Evolutionary conservation across 2,797 vertebrate species (phyloP).

Genomic region (Trachops cirrhosus): DNA sequence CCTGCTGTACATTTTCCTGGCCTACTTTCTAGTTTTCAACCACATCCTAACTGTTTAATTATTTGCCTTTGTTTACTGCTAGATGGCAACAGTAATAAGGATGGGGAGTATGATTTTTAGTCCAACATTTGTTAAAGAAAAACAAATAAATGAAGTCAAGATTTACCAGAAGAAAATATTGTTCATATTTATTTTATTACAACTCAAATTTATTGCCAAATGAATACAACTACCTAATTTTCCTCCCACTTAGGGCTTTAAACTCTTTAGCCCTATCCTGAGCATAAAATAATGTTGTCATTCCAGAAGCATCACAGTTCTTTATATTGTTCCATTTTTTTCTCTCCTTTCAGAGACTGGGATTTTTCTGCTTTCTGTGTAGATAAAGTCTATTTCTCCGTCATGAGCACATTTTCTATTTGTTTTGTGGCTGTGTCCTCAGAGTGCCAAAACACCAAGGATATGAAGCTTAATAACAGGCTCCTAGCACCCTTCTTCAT

Average conservation of each 20-base stretch:
- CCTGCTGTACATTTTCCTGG: not conserved
- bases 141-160: not conserved
- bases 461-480: not conserved
- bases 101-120: not conserved
- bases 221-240: not conserved
- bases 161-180: not conserved
- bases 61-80: not conserved
- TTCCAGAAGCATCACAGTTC: not conserved
- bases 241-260: not conserved
- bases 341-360: not conserved
- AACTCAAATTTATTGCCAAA: not conserved
- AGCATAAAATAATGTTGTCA: not conserved
- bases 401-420: not conserved
- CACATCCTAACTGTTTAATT: not conserved
- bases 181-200: not conserved
- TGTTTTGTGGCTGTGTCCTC: slow-evolving; percentile 19
- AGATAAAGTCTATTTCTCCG: slow-evolving; percentile 24
- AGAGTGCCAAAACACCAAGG: not conserved
- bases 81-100: not conserved
- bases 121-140: not conserved
- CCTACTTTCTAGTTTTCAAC: not conserved
- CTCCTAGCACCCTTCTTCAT: not conserved
- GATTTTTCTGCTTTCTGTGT: slow-evolving; percentile 22
- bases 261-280: not conserved
- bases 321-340: not conserved